Evolutionary conservation across 2,888 invertebrate species (phyloP), one percentile per base, ranked within the genome.

Genomic region (Petrolisthes manimaculis): DNA sequence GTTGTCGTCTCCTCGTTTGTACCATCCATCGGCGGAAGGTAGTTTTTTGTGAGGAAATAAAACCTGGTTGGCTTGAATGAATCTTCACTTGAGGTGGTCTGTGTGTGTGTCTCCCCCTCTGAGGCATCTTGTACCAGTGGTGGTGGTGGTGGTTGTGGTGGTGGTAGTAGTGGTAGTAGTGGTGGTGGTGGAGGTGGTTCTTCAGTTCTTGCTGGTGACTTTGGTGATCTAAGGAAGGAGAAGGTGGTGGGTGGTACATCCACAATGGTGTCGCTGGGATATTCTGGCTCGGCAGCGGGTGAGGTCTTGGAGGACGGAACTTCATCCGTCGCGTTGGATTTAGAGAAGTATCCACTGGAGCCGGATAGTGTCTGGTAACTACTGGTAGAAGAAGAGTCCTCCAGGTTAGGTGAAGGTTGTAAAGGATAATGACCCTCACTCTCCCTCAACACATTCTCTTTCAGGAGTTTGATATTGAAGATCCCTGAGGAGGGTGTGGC

Each of bases 291-390:
- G 53, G 86, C 85, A n/a, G 91, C 82, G 21, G 91, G 91, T n/a
- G 91, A 91, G 86, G 89, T 88, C 88, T 91, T 91, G 56, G 88
- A 86, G 84, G 91, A 91, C 78, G 89, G 89, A 37, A 89, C 88
- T 56, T 86, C 89, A 55, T 91, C 91, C 9, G 88, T 88, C 55
- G 91, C 89, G 61, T 84, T 89, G 24, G 89, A 88, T 81, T 91
- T 91, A 51, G 91, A 91, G 71, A 89, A 91, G 83, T 88, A 91
- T 56, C 91, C 91, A 80, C 91, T 91, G 12, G 91, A 91, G 71
- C 91, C 91, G 79, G 91, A 91, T 56, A 89, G 84, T 5, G 91
- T 91, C 24, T 89, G 85, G 77, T 89, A 86, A 75, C 91, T 91
- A 78, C 89, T 81, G 24, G 91, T 91, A 61, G 91, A 91, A 61